A percentile compares a stretch with the other conserved stretches of the same genome.
These are phyloP conservation scores for Sycobia sp. DNA, from an alignment of 1,140 invertebrate species.

Conservation along the genomic window DNA sequence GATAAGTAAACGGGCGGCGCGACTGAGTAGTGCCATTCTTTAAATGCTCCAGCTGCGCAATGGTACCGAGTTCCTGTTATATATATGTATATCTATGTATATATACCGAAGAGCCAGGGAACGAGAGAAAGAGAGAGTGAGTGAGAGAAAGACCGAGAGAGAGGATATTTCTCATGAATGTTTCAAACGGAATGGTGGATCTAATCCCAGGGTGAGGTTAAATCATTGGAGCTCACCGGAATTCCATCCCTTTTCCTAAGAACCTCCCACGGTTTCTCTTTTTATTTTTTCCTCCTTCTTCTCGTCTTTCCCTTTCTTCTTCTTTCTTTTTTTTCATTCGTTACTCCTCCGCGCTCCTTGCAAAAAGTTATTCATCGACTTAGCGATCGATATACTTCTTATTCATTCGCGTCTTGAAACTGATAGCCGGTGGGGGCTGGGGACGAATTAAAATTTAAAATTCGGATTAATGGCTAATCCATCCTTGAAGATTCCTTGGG, in stretches of 20 bases:
- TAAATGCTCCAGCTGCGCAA: conserved; percentile 51
- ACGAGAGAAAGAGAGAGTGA: neutral
- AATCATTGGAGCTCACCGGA: conserved; percentile 51
- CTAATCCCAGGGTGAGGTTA: conserved; percentile 54
- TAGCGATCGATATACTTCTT: neutral
- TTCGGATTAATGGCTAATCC: too few species aligned
- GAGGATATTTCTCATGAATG: conserved; percentile 58
- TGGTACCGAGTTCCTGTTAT: too few species aligned
- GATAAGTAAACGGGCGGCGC: conserved; percentile 51
- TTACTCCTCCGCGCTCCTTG: too few species aligned
- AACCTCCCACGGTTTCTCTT: conserved; percentile 18
- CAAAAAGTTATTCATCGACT: conserved; percentile 15
- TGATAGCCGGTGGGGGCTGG: too few species aligned
- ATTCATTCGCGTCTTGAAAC: neutral
- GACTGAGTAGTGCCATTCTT: conserved; percentile 52
- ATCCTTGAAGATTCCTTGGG: too few species aligned
- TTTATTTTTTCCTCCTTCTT: too few species aligned
- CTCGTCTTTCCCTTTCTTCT: neutral
- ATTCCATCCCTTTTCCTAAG: conserved; percentile 33
- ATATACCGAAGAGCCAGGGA: neutral
- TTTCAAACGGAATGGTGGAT: conserved; percentile 59
- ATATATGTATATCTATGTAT: too few species aligned
- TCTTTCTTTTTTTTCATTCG: too few species aligned
- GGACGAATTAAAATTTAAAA: too few species aligned
- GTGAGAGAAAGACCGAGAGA: conserved; percentile 34